Conservation (phyloP, 2,797 vertebrate species). For the Fistularia tabacaria region DNA sequence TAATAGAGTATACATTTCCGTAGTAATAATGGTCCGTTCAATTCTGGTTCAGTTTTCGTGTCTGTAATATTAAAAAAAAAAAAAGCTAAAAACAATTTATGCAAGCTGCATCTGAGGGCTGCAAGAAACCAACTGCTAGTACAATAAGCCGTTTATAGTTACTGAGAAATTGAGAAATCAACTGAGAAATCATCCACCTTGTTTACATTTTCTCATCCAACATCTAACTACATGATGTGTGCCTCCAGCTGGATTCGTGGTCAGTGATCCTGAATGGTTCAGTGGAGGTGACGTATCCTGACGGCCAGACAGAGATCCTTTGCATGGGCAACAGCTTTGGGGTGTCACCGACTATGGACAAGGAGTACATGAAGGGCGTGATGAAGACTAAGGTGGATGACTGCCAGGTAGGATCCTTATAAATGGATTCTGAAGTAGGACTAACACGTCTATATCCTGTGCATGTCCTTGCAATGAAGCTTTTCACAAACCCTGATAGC, state of each 20-base stretch:
- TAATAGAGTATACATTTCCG: too few relatives aligned
- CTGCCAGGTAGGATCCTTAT: slow-evolving; percentile 85
- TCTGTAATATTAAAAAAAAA: too few relatives aligned
- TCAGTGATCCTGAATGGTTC: slow-evolving; percentile 98
- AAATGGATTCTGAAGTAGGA: too few relatives aligned
- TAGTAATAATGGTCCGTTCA: too few relatives aligned
- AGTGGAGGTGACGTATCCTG: slow-evolving; percentile 94
- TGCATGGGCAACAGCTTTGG: slow-evolving; percentile 99
- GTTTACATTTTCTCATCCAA: not conserved
- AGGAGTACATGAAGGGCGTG: slow-evolving; percentile 97
- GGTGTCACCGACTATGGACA: slow-evolving; percentile 97
- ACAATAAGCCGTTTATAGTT: slow-evolving; percentile 23
- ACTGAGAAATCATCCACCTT: not conserved
- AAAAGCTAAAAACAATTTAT: not conserved
- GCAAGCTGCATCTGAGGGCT: slow-evolving; percentile 20
- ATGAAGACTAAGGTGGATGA: slow-evolving; percentile 99
- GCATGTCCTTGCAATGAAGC: slow-evolving; percentile 7
- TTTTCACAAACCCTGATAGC: not conserved
- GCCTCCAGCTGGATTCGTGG: slow-evolving; percentile 92
- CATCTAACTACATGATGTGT: not conserved
- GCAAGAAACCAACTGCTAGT: slow-evolving; percentile 43
- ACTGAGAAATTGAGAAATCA: slow-evolving; percentile 29
- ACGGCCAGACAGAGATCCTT: slow-evolving; percentile 89
- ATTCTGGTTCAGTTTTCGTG: too few relatives aligned
- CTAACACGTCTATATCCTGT: slow-evolving; percentile 2